These are phyloP conservation scores for Oxyruncus cristatus DNA, from an alignment of 2,113 vertebrate species.

Conservation along the genomic window DNA sequence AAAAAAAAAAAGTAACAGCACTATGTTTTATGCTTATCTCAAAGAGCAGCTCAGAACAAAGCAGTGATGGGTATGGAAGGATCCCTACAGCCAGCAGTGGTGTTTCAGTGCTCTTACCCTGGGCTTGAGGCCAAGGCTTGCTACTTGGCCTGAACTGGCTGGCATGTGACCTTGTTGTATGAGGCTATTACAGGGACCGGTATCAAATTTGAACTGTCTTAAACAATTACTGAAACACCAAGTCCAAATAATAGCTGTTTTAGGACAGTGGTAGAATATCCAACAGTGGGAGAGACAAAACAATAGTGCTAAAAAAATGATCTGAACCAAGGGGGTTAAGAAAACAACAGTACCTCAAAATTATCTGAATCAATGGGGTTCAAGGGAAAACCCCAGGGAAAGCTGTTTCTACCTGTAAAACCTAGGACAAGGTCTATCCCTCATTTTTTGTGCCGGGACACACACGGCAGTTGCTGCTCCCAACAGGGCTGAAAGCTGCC, in stretches of 20 bases:
- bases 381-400: background rate
- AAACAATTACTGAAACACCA: background rate
- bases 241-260: background rate
- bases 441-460: background rate
- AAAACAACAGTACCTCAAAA: background rate
- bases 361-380: background rate
- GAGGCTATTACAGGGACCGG: background rate
- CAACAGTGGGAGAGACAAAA: background rate
- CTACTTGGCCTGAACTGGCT: background rate
- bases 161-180: background rate
- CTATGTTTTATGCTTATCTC: background rate
- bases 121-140: background rate
- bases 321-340: background rate
- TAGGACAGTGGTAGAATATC: background rate
- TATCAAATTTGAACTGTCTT: background rate
- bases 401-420: background rate
- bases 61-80: background rate
- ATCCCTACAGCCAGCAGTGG: background rate
- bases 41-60: background rate
- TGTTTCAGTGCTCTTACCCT: background rate
- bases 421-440: background rate
- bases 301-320: background rate
- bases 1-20: background rate
- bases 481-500: background rate
- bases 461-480: rapidly evolving